Evolutionary conservation across 2,888 invertebrate genomes (phyloP).

Genomic region (Metacarcinus magister): DNA sequence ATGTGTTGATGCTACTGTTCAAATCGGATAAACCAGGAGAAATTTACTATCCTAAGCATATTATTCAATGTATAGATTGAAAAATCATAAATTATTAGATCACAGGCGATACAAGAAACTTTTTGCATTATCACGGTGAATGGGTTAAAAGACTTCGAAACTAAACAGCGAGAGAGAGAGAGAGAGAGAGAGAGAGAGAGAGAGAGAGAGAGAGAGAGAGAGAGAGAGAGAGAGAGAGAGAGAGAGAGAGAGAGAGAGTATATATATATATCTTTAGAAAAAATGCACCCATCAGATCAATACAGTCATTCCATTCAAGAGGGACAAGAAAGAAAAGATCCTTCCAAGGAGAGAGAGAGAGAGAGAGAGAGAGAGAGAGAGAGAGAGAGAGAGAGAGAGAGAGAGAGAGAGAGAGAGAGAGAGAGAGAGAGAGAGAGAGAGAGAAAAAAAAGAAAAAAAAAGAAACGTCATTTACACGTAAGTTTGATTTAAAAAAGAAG

Average conservation of each 20-base stretch:
- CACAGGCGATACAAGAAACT: too few relatives aligned
- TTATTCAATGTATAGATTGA: too few relatives aligned
- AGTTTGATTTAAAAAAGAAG: not conserved
- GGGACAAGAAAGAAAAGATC: too few relatives aligned
- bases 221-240: slow-evolving; percentile 26
- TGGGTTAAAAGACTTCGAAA: not conserved
- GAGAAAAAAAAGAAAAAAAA: too few relatives aligned
- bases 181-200: not conserved
- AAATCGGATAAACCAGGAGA: too few relatives aligned
- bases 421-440: slow-evolving; percentile 4
- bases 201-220: slow-evolving; percentile 26
- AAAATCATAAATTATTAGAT: too few relatives aligned
- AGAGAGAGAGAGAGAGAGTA: not conserved
- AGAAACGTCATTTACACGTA: not conserved
- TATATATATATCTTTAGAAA: not conserved
- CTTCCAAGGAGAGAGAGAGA: not conserved
- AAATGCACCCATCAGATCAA: not conserved
- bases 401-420: slow-evolving; percentile 53
- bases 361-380: not conserved
- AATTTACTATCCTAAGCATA: too few relatives aligned
- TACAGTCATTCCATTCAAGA: not conserved
- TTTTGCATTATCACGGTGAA: too few relatives aligned
- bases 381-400: slow-evolving; percentile 53
- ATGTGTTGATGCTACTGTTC: too few relatives aligned
- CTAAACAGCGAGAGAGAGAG: not conserved